Percentiles rank a stretch among this genome's conserved stretches.
phyloP scores from a whole-genome alignment of 2,797 vertebrate species.

The Clarias laeviceps region DNA sequence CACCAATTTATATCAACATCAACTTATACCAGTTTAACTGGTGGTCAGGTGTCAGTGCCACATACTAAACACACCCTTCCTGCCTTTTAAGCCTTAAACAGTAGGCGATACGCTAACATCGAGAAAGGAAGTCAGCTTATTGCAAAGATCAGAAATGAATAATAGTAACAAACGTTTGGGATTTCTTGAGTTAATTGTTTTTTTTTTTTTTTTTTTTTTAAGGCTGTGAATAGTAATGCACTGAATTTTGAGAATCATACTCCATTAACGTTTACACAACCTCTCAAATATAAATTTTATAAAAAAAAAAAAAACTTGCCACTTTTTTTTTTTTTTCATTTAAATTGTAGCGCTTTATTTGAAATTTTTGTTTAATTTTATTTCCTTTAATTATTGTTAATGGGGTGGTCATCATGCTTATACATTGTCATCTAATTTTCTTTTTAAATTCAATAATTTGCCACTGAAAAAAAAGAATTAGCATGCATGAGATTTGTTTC shows the following conservation, averaged over 20 bases:
- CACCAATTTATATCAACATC: not conserved
- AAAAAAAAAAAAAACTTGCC: no score
- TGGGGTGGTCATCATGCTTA: no score
- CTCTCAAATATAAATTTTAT: not conserved
- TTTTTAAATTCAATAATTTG: not conserved
- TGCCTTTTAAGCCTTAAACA: not conserved
- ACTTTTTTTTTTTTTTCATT: no score
- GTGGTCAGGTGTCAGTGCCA: not conserved
- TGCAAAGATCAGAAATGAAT: not conserved
- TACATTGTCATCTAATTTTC: not conserved
- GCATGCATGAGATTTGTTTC: not conserved
- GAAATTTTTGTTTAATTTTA: no score
- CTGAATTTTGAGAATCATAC: conserved; percentile 15
- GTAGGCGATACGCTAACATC: not conserved
- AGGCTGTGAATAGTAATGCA: conserved; percentile 23
- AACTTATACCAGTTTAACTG: not conserved
- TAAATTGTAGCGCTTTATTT: not conserved
- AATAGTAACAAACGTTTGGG: not conserved
- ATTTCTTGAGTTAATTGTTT: not conserved
- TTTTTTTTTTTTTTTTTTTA: no score
- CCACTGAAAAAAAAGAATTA: not conserved
- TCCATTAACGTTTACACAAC: not conserved
- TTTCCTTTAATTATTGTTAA: not conserved
- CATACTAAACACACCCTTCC: not conserved
- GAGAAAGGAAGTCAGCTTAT: not conserved